phyloP scores from a whole-genome alignment of 2,888 invertebrate species.

The Siphlonurus alternatus region DNA sequence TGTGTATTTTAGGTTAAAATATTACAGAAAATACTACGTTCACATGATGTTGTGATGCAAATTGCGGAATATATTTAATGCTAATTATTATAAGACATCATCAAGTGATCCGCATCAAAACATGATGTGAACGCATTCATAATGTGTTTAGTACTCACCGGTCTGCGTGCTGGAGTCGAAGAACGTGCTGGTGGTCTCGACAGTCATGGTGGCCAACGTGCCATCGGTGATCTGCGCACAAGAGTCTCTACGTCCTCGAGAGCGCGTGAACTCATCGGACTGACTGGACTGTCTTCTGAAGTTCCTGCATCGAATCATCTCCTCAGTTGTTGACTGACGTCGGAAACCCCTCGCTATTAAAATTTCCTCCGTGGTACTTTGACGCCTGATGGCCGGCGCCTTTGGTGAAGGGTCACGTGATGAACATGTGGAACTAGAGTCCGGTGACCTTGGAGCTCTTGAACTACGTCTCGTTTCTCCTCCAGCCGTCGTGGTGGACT shows the following conservation, averaged over 20 bases:
- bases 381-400: constrained; percentile 61
- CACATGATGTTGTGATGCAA: no score
- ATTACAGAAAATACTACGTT: no score
- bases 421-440: constrained; percentile 46
- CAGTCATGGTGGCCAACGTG: constrained; percentile 82
- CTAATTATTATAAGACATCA: no score
- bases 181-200: constrained; percentile 81
- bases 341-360: constrained; percentile 78
- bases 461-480: constrained; percentile 28
- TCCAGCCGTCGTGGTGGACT: constrained; percentile 57
- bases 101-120: no score
- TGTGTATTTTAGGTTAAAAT: no score
- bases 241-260: constrained; percentile 60
- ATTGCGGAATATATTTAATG: no score
- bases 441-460: constrained; percentile 27
- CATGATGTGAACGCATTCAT: no score
- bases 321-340: constrained; percentile 78
- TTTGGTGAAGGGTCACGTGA: constrained; percentile 76
- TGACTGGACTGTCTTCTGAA: constrained; percentile 82
- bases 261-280: constrained; percentile 49
- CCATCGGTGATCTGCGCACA: constrained; percentile 83
- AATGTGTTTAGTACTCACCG: constrained; percentile 47
- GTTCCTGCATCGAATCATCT: constrained; percentile 82
- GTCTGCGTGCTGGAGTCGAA: constrained; percentile 88
- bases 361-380: constrained; percentile 84